Base-by-base conservation (phyloP, 2,797 vertebrate genomes). In the Muraenolepis orangiensis region DNA sequence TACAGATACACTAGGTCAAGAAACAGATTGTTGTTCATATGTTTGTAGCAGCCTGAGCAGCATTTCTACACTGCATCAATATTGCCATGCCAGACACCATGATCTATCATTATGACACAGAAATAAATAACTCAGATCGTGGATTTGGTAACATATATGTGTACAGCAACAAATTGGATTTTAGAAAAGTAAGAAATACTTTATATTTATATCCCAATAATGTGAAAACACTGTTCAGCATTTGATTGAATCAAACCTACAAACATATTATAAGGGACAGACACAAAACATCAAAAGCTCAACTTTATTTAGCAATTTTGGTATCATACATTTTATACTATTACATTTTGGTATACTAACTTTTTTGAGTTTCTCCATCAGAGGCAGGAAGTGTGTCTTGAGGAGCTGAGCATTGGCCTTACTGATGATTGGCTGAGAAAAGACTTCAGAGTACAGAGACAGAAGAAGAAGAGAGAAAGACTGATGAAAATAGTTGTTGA, bases 311-410 rank as follows among this genome's bases (percentile, higher is more conserved):
- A n/a, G 4, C 20, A 6, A 57, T 57, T 23, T 57, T 23, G 51
- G 20, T 57, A 57, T 57, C 20, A 57, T 23, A 57, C 1, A 23
- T 46, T n/a, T n/a, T n/a, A n/a, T n/a, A n/a, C n/a, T n/a, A n/a
- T n/a, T n/a, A n/a, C n/a, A n/a, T n/a, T n/a, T n/a, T n/a, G n/a
- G n/a, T n/a, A n/a, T n/a, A n/a, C 88, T 85, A 30, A 91, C 91
- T 77, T 97, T 97, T 91, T 97, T 97, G 77, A 98, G 93, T 82
- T 98, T 98, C 88, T 98, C 96, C 97, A 98, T 98, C 84, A 98
- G 83, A 40, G 97, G 97, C 82, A 98, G 91, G 89, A 98, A 98
- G 86, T 98, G 97, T 10, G 95, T 96, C 92, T 98, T 96, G 76
- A 98, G 90, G 61, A 98, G 95, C 81, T 97, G 92, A 23, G 95